Evolutionary conservation across 2,888 invertebrate species (phyloP).

Genomic region (Tipula confusa): DNA sequence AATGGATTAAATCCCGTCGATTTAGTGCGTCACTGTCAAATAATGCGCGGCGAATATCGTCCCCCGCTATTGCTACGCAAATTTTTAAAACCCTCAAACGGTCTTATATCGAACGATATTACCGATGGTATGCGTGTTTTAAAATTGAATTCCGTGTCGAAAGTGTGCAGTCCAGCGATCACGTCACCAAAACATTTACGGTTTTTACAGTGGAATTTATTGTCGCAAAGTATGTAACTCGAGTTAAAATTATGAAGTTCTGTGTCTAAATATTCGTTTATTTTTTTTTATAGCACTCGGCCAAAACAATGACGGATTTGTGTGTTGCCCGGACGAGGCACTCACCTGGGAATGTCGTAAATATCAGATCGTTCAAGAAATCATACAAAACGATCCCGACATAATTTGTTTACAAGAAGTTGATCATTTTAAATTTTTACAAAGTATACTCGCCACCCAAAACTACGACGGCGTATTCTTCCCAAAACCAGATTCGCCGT

Average conservation of each 20-base stretch:
- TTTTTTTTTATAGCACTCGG: slow-evolving; percentile 57
- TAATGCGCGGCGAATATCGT: slow-evolving; percentile 49
- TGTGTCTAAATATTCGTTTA: neutral
- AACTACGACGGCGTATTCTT: slow-evolving; percentile 67
- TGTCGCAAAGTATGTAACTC: slow-evolving; percentile 67
- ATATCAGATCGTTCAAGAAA: slow-evolving; percentile 66
- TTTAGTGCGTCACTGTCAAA: slow-evolving; percentile 54
- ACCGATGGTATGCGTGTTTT: slow-evolving; percentile 47
- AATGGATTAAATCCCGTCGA: slow-evolving; percentile 51
- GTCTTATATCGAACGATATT: slow-evolving; percentile 41
- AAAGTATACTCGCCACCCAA: slow-evolving; percentile 57
- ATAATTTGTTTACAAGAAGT: slow-evolving; percentile 71
- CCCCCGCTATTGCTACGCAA: slow-evolving; percentile 50
- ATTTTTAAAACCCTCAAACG: slow-evolving; percentile 43
- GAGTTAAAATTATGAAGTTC: neutral
- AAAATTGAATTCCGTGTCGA: slow-evolving; percentile 51
- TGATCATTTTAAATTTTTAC: slow-evolving; percentile 67
- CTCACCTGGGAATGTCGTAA: slow-evolving; percentile 64
- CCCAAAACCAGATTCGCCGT: slow-evolving; percentile 74
- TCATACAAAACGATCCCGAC: slow-evolving; percentile 63
- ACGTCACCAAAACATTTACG: slow-evolving; percentile 53
- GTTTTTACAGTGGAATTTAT: slow-evolving; percentile 66
- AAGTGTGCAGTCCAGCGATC: slow-evolving; percentile 52
- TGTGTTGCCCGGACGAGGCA: slow-evolving; percentile 64
- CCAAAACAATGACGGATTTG: slow-evolving; percentile 66